phyloP scores from a whole-genome alignment of 1,140 invertebrate genomes.

The Bicyclus anynana region DNA sequence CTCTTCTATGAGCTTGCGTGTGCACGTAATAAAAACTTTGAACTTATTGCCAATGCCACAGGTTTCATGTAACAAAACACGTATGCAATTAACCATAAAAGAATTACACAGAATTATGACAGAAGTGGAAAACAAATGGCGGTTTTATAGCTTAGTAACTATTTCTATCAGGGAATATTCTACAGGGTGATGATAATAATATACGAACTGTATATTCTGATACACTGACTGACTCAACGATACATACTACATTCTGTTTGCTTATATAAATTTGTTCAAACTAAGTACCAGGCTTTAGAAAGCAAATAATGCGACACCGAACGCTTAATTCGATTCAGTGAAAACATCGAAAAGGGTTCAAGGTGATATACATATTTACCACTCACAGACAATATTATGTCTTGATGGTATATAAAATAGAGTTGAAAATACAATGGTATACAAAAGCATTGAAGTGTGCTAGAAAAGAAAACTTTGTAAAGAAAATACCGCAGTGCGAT shows the following conservation, averaged over 20 bases:
- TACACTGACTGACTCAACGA: too few relatives aligned
- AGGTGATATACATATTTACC: neutral
- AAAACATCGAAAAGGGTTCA: slow-evolving; percentile 8
- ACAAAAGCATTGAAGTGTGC: neutral
- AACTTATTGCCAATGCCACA: too few relatives aligned
- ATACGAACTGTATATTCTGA: too few relatives aligned
- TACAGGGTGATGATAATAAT: too few relatives aligned
- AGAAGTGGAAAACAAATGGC: too few relatives aligned
- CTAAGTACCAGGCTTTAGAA: neutral
- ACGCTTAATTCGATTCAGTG: slow-evolving; percentile 6
- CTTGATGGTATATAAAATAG: neutral
- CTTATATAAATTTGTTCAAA: neutral
- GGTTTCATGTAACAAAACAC: too few relatives aligned
- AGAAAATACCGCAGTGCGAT: slow-evolving; percentile 25
- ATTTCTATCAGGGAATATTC: too few relatives aligned
- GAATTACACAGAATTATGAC: too few relatives aligned
- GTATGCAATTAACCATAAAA: too few relatives aligned
- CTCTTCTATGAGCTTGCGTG: too few relatives aligned
- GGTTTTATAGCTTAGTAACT: too few relatives aligned
- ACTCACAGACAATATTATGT: neutral
- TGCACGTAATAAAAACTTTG: too few relatives aligned
- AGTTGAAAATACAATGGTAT: slow-evolving; percentile 1
- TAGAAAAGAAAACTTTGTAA: slow-evolving; percentile 20
- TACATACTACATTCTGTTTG: neutral
- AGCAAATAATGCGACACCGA: slow-evolving; percentile 1